Evolutionary conservation across 1,140 invertebrate species (phyloP), one percentile per base, ranked within the genome.

Genomic region (Aphidius gifuensis): DNA sequence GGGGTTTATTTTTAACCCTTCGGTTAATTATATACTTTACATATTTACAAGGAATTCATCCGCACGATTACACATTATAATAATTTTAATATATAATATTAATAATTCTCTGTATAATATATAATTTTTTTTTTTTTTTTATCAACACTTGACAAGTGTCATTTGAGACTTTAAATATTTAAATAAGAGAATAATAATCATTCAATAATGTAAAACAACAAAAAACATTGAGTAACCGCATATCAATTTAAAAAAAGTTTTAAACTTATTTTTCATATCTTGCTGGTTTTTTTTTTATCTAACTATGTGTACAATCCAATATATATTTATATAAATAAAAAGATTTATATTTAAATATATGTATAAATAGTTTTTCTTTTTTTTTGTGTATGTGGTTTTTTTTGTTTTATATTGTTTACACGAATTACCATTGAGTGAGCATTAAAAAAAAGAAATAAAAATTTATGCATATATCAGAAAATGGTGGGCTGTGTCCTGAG

Each of bases 401-500:
- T 53, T 53, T 64, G 48, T 62, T 62, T 67, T 58, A 54, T 60
- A 66, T 66, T 64, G 44, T 58, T 58, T 68, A 16, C 16, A 16
- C 16, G 16, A 16, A 16, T 16, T 16, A 66, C 60, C 45, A 63
- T 46, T 65, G 66, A 62, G 44, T 21, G 46, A 58, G 62, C 64
- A 43, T 61, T 66, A 66, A 58, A 64, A 64, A 64, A 65, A 62
- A 66, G 4, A 3, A 32, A 3, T 3, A 32, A 32, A 32, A 32
- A 32, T 3, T 32, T 32, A 32, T 32, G 23, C 23, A 32, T 68
- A 66, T 70, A 60, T 70, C 69, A 68, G 68, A 71, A 68, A 49
- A 61, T 74, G 74, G 73, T 74, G 74, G 72, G 76, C 69, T 79
- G 72, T 71, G 72, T 79, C 73, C 74, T 71, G 71, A 69, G 60